Conservation (phyloP, 2,888 invertebrate species). For the Spilarctia lutea region DNA sequence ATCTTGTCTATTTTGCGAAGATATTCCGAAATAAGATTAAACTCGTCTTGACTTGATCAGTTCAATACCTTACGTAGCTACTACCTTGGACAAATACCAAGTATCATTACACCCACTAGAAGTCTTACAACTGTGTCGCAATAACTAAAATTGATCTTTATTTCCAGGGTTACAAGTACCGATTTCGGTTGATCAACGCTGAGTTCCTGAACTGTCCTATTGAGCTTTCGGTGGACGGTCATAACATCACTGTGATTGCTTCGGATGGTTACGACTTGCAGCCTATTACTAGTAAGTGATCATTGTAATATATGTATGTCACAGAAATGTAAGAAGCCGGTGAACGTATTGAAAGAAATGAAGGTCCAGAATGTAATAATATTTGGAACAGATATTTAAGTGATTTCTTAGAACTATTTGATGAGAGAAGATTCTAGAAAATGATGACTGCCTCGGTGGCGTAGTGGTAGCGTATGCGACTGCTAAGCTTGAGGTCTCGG, state of each 20-base stretch:
- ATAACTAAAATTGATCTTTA: conserved; percentile 39
- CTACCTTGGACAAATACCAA: neutral
- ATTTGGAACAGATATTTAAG: neutral
- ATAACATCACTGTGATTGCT: conserved; percentile 91
- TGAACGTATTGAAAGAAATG: neutral
- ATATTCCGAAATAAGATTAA: neutral
- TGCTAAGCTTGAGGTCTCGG: too few species aligned
- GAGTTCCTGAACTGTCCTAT: conserved; percentile 96
- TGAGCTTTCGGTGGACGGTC: conserved; percentile 93
- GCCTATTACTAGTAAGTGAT: conserved; percentile 89
- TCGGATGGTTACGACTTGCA: conserved; percentile 93
- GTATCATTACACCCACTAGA: conserved; percentile 17
- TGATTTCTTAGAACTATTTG: neutral
- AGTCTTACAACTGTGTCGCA: conserved; percentile 10
- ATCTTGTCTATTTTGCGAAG: neutral
- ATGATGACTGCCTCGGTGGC: too few species aligned
- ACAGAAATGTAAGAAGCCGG: neutral
- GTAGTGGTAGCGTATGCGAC: too few species aligned
- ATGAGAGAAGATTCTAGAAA: too few species aligned
- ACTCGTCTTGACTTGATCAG: neutral
- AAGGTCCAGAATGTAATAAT: too few species aligned
- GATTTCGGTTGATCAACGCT: conserved; percentile 94
- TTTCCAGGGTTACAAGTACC: conserved; percentile 90
- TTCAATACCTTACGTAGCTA: neutral
- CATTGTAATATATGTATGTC: conserved; percentile 26